Percentiles rank a stretch among this genome's conserved stretches.
Conservation (phyloP, 2,113 vertebrate species). For the Triplophysa dalaica region DNA sequence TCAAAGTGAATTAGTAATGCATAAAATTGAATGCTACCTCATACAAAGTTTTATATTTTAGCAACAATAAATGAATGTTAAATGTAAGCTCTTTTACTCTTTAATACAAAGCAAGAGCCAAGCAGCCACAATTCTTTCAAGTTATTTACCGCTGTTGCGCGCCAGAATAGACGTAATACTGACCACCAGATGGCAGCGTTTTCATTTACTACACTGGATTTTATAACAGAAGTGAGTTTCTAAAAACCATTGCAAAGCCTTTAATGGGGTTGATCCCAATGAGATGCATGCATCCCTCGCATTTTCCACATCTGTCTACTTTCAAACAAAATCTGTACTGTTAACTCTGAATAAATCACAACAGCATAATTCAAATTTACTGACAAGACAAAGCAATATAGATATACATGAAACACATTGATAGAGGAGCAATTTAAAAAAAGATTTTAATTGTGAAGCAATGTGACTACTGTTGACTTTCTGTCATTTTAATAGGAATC, state of each 20-base stretch:
- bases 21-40: background rate
- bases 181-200: constrained; percentile 39
- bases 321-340: background rate
- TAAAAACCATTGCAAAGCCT: background rate
- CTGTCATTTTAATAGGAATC: background rate
- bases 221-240: background rate
- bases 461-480: background rate
- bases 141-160: background rate
- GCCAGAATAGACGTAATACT: background rate
- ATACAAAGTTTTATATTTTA: background rate
- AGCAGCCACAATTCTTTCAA: background rate
- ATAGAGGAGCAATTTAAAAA: background rate
- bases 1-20: background rate
- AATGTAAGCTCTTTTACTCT: background rate
- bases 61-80: background rate
- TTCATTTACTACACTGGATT: constrained; percentile 11
- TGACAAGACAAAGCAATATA: background rate
- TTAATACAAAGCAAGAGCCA: background rate
- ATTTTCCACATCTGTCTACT: background rate
- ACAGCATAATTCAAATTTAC: background rate
- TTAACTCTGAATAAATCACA: background rate
- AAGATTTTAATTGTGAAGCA: background rate
- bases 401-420: background rate
- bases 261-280: background rate
- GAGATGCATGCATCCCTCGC: background rate